Evolutionary conservation across 2,888 invertebrate species (phyloP).

Genomic region (Gastracanthus pulcherrimus): DNA sequence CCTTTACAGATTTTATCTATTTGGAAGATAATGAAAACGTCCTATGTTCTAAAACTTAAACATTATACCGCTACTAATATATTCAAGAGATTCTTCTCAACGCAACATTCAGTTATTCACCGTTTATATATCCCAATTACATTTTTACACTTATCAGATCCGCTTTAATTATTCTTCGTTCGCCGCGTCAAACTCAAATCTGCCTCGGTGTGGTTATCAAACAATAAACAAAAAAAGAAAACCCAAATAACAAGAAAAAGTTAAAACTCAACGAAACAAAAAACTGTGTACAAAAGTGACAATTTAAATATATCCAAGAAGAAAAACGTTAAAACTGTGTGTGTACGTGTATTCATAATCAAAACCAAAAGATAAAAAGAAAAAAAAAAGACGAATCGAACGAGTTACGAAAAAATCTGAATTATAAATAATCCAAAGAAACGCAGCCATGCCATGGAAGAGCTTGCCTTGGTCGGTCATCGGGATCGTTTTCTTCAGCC

Average conservation of each 20-base stretch:
- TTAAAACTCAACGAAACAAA: constrained; percentile 11
- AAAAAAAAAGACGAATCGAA: constrained; percentile 28
- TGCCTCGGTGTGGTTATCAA: constrained; percentile 41
- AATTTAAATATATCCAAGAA: not conserved
- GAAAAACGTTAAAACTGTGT: constrained; percentile 2
- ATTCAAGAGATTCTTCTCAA: too few relatives aligned
- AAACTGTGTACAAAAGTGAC: not conserved
- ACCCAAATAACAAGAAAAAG: not conserved
- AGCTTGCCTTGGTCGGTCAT: constrained; percentile 72
- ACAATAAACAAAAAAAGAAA: constrained; percentile 40
- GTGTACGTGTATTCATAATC: too few relatives aligned
- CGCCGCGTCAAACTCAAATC: constrained; percentile 33
- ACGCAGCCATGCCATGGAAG: constrained; percentile 78
- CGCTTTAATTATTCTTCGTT: constrained; percentile 53
- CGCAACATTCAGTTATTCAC: too few relatives aligned
- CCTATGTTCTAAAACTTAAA: too few relatives aligned
- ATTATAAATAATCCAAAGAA: too few relatives aligned
- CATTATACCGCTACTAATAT: too few relatives aligned
- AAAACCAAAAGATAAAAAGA: constrained; percentile 33
- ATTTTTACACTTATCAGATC: too few relatives aligned
- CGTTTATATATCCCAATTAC: too few relatives aligned
- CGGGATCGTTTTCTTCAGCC: constrained; percentile 92
- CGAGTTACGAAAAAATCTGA: not conserved
- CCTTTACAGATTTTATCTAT: too few relatives aligned
- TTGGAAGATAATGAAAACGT: too few relatives aligned